Base-by-base conservation (phyloP, 2,113 vertebrate species). In the Gallinago jamesoni region DNA sequence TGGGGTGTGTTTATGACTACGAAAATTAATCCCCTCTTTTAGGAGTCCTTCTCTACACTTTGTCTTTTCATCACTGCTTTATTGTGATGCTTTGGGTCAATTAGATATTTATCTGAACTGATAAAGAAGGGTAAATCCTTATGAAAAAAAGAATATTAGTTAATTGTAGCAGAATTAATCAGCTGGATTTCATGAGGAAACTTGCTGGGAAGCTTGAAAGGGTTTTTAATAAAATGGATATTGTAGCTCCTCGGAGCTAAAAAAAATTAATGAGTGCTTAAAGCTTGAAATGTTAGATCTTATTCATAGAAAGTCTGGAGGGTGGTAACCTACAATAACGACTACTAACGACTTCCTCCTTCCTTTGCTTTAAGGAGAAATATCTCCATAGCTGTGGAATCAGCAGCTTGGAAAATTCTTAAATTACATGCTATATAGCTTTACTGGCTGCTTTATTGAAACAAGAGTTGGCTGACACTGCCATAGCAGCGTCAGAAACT, bases 391-490 rank as follows among this genome's bases (percentile, higher is more conserved):
- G 35, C 52, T 86, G 37, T 78, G 80, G 92, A 89, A 81, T 50
- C 8, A 6, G n/a, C 7, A 70, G 63, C 41, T 67, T 63, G 74
- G 72, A 92, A 90, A 92, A 56, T 22, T 84, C 72, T 73, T 85
- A 69, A 86, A 89, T 92, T 48, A 74, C 22, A 50, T 50, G 16
- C 59, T 89, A 23, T 7, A 14, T 50, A 70, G 79, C 27, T 69
- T 88, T 88, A 66, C n/a, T 56, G 37, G 50, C 50, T 93, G 72
- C 20, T 84, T 95, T 87, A 84, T 77, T 94, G 31, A 75, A 91
- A 56, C 37, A 89, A 60, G 77, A 60, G 43, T 56, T 79, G 79
- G 57, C 59, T 89, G 87, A 70, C 23, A 43, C 52, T 72, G 53
- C 30, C 52, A 33, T 22, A 74, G 86, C 59, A 77, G 68, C 52